These are phyloP conservation scores for Paraescarpia echinospica DNA, from an alignment of 1,140 invertebrate genomes.

Conservation along the genomic window DNA sequence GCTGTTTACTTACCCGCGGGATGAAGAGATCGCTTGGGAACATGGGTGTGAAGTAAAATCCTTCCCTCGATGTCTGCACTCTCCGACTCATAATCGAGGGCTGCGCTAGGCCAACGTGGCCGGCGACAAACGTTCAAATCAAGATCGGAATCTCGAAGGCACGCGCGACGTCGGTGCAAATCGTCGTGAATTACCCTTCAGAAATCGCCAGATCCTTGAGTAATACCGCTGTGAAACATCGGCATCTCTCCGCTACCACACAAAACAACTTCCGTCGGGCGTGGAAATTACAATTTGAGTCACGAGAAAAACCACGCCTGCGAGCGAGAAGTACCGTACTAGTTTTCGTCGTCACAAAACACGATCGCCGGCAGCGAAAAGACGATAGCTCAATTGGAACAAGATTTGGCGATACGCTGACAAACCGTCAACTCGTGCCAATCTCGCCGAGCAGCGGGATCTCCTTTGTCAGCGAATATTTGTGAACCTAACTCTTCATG, in stretches of 20 bases:
- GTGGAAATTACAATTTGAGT: background rate
- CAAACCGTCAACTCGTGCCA: background rate
- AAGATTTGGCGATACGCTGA: background rate
- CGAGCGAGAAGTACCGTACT: background rate
- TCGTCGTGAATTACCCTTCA: background rate
- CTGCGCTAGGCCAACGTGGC: background rate
- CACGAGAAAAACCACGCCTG: background rate
- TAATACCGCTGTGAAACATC: background rate
- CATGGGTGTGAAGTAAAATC: background rate
- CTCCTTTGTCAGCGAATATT: too few relatives aligned
- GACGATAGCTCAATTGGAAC: background rate
- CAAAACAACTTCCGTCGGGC: background rate
- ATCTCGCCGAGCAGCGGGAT: background rate
- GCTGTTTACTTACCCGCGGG: background rate
- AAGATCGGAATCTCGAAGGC: background rate
- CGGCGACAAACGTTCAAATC: background rate
- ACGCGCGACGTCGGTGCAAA: background rate
- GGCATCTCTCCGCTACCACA: background rate
- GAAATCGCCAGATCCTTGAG: background rate
- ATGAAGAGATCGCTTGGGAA: background rate
- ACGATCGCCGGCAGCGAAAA: background rate
- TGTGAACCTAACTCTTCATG: too few relatives aligned
- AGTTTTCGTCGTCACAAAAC: conserved; percentile 2
- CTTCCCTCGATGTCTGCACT: background rate
- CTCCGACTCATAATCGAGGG: background rate